phyloP scores from a whole-genome alignment of 2,797 vertebrate genomes.

The Tauraco hartlaubi region DNA sequence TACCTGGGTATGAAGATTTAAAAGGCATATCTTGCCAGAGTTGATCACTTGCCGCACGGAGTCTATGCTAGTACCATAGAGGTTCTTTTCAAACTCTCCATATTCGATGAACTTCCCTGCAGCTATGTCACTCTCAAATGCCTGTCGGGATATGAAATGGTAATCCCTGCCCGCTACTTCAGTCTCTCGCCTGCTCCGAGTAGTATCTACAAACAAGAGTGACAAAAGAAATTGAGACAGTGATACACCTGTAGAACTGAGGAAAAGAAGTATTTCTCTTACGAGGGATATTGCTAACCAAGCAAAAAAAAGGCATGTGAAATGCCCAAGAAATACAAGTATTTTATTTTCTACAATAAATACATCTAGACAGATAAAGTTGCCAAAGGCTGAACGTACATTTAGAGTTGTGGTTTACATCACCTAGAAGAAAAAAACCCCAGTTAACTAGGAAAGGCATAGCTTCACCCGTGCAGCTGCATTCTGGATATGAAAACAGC shows the following conservation, averaged over 20 bases:
- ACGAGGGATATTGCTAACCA: not conserved
- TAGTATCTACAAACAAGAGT: constrained; percentile 87
- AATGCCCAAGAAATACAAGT: not conserved
- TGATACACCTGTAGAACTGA: not conserved
- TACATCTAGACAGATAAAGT: not conserved
- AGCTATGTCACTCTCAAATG: constrained; percentile 90
- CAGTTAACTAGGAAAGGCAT: not conserved
- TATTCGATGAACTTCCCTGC: constrained; percentile 96
- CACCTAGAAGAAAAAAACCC: not conserved
- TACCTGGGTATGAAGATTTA: constrained; percentile 96
- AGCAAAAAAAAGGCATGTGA: not conserved
- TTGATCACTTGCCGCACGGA: constrained; percentile 97
- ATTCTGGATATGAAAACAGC: not conserved
- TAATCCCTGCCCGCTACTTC: constrained; percentile 94
- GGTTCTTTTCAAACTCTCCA: constrained; percentile 97
- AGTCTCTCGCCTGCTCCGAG: constrained; percentile 89
- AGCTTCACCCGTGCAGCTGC: not conserved
- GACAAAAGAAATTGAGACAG: not conserved
- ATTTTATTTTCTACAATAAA: not conserved
- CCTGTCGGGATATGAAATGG: constrained; percentile 93
- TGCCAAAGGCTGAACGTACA: not conserved
- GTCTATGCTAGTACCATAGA: constrained; percentile 95
- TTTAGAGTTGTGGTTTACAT: not conserved
- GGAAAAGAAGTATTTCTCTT: not conserved
- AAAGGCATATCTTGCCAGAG: constrained; percentile 95